Evolutionary conservation across 2,888 invertebrate genomes (phyloP).

Genomic region (Tipula confusa): DNA sequence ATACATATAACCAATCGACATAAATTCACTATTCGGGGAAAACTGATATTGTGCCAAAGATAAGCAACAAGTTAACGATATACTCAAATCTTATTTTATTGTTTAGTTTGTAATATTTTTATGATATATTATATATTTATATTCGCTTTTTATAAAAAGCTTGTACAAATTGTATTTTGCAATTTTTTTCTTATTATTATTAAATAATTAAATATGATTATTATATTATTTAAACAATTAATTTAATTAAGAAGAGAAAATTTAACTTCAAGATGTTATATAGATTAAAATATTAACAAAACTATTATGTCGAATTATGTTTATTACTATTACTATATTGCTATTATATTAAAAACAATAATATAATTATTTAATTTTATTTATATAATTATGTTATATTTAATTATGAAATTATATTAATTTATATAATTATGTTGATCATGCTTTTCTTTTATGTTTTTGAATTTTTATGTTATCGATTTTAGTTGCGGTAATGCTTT

Average conservation of each 20-base stretch:
- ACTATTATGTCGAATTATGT: not conserved
- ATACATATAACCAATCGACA: not conserved
- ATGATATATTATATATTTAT: not conserved
- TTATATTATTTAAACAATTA: not conserved
- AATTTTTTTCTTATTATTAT: not conserved
- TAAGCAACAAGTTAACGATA: not conserved
- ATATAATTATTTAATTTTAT: not conserved
- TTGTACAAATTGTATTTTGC: slow-evolving; percentile 25
- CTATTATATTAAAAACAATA: not conserved
- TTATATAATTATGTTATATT: slow-evolving; percentile 25
- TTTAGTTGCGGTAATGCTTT: not conserved
- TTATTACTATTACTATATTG: not conserved
- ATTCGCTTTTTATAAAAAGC: not conserved
- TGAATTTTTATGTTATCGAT: not conserved
- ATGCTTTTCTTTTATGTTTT: not conserved
- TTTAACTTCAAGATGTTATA: not conserved
- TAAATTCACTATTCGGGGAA: too few species aligned
- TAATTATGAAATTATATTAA: slow-evolving; percentile 25
- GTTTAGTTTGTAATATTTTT: slow-evolving; percentile 3
- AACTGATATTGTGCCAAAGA: not conserved
- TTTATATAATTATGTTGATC: slow-evolving; percentile 20
- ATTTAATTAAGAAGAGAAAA: not conserved
- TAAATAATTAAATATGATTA: too few species aligned
- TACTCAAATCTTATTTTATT: not conserved
- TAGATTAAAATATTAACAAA: not conserved